phyloP scores from a whole-genome alignment of 2,113 vertebrate species.

The Anguilla rostrata region DNA sequence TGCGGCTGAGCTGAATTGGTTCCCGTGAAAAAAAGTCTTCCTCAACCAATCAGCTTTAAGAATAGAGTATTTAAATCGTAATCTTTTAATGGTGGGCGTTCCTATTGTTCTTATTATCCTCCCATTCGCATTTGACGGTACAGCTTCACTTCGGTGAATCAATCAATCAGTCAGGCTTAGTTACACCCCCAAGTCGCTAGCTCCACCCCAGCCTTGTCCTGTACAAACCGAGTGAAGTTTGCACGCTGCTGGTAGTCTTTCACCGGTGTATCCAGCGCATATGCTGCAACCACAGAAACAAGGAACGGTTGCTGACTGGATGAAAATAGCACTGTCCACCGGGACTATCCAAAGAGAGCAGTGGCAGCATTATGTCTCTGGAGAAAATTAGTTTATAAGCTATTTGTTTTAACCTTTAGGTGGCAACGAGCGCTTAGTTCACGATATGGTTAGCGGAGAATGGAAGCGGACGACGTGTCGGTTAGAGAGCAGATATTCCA shows the following conservation, averaged over 20 bases:
- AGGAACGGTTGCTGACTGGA: neutral
- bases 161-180: neutral
- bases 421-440: neutral
- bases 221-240: neutral
- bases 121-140: neutral
- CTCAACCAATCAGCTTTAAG: constrained; percentile 1
- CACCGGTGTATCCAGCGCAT: neutral
- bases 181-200: neutral
- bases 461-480: constrained; percentile 71
- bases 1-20: neutral
- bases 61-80: neutral
- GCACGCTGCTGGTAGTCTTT: neutral
- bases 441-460: constrained; percentile 68
- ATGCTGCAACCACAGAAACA: neutral
- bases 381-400: neutral
- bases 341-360: neutral
- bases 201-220: neutral
- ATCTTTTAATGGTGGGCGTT: neutral
- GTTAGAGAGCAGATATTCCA: constrained; percentile 76
- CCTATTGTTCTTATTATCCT: neutral
- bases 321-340: neutral
- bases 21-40: neutral
- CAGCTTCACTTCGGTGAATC: neutral
- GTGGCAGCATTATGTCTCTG: neutral
- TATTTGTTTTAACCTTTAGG: neutral